Conservation (phyloP, 1,140 invertebrate species). For the Apis cerana region DNA sequence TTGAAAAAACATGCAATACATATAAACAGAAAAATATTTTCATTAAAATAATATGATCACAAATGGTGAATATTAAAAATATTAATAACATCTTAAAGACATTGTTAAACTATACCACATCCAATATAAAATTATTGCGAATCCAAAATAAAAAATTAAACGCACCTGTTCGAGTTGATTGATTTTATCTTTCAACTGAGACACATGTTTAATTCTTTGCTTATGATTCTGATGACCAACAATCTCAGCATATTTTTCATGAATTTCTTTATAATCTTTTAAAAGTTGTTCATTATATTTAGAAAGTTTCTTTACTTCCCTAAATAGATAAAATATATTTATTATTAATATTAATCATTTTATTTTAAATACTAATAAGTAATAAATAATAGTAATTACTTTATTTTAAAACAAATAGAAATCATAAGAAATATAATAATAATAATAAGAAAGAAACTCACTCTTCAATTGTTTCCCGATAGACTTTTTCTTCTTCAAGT, state of each 20-base stretch:
- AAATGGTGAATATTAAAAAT: not conserved
- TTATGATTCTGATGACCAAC: slow-evolving; percentile 86
- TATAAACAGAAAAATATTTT: slow-evolving; percentile 39
- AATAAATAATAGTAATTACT: too few species aligned
- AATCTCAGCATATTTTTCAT: slow-evolving; percentile 83
- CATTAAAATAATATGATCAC: not conserved
- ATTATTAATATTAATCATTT: too few species aligned
- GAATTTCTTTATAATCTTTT: slow-evolving; percentile 81
- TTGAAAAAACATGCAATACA: slow-evolving; percentile 9
- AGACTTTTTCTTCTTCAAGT: slow-evolving; percentile 68
- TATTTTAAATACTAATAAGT: too few species aligned
- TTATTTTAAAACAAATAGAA: slow-evolving; percentile 2
- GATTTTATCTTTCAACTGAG: slow-evolving; percentile 84
- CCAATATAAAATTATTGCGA: slow-evolving; percentile 62
- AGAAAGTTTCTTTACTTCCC: slow-evolving; percentile 63
- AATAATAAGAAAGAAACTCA: slow-evolving; percentile 43
- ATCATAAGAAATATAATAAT: not conserved
- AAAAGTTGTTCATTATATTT: slow-evolving; percentile 67
- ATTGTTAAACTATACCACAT: slow-evolving; percentile 48
- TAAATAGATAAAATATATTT: slow-evolving; percentile 49
- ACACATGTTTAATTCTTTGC: slow-evolving; percentile 86
- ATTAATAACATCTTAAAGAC: slow-evolving; percentile 40
- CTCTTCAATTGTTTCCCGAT: slow-evolving; percentile 63
- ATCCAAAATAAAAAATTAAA: slow-evolving; percentile 56
- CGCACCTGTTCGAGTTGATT: slow-evolving; percentile 82